Evolutionary conservation across 2,797 vertebrate species (phyloP).

Genomic region (Eutrigla gurnardus): DNA sequence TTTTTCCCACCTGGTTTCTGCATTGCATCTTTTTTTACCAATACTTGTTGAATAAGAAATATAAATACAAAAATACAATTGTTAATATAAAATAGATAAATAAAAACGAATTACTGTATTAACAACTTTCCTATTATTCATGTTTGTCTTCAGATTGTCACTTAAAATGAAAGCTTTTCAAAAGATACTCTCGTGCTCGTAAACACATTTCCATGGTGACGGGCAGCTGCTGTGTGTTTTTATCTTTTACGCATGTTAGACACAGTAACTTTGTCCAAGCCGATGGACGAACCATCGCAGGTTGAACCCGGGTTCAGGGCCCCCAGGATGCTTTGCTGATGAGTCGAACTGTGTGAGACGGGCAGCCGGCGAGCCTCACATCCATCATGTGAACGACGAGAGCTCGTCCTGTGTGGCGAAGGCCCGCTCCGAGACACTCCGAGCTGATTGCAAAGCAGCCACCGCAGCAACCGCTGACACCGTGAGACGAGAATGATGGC

Average conservation of each 20-base stretch:
- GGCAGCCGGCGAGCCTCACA: slow-evolving; percentile 28
- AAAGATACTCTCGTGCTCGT: no score
- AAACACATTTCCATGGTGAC: background rate
- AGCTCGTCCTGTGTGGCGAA: slow-evolving; percentile 46
- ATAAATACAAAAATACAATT: no score
- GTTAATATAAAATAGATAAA: no score
- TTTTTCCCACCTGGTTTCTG: no score
- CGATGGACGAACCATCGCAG: background rate
- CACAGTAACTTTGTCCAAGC: background rate
- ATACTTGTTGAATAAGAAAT: no score
- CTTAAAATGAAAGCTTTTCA: no score
- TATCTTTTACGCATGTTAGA: background rate
- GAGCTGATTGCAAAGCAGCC: slow-evolving; percentile 60
- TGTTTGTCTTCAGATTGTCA: no score
- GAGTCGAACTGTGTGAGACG: slow-evolving; percentile 31
- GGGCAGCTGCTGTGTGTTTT: no score
- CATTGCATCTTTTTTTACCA: no score
- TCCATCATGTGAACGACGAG: slow-evolving; percentile 53
- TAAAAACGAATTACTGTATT: no score
- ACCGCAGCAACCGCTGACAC: slow-evolving; percentile 46
- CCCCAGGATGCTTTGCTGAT: slow-evolving; percentile 21
- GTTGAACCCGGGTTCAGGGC: slow-evolving; percentile 2
- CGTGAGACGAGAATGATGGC: slow-evolving; percentile 18
- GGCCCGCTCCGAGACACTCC: slow-evolving; percentile 18
- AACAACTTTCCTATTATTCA: no score